phyloP scores from a whole-genome alignment of 2,797 vertebrate species.

The Pristis pectinata region DNA sequence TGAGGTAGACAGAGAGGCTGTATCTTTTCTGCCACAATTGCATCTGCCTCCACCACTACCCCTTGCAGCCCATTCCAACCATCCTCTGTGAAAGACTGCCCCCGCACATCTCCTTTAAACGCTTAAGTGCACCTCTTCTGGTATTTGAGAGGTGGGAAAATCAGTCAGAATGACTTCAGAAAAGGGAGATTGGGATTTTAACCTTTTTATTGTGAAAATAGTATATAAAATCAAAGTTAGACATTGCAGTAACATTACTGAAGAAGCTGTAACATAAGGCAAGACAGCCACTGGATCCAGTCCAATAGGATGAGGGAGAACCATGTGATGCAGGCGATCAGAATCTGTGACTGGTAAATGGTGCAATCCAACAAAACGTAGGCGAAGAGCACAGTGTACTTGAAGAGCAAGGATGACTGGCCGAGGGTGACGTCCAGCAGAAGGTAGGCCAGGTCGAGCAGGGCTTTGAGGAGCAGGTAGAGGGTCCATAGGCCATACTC shows the following conservation, averaged over 20 bases:
- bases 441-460: neutral
- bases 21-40: too few relatives aligned
- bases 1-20: too few relatives aligned
- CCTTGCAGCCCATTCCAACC: too few relatives aligned
- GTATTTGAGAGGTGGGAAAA: neutral
- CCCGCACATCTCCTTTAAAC: too few relatives aligned
- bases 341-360: neutral
- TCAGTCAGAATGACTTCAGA: neutral
- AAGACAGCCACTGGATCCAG: neutral
- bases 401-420: neutral
- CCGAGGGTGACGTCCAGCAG: neutral
- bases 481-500: neutral
- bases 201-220: slow-evolving; percentile 30
- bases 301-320: neutral
- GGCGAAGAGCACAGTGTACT: neutral
- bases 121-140: too few relatives aligned
- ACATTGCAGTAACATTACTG: neutral
- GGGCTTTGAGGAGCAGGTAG: neutral
- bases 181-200: neutral
- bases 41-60: too few relatives aligned
- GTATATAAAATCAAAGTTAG: neutral
- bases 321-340: neutral
- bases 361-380: neutral
- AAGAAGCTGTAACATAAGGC: neutral
- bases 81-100: too few relatives aligned